phyloP scores from a whole-genome alignment of 2,113 vertebrate species.

The Accipiter cooperii region DNA sequence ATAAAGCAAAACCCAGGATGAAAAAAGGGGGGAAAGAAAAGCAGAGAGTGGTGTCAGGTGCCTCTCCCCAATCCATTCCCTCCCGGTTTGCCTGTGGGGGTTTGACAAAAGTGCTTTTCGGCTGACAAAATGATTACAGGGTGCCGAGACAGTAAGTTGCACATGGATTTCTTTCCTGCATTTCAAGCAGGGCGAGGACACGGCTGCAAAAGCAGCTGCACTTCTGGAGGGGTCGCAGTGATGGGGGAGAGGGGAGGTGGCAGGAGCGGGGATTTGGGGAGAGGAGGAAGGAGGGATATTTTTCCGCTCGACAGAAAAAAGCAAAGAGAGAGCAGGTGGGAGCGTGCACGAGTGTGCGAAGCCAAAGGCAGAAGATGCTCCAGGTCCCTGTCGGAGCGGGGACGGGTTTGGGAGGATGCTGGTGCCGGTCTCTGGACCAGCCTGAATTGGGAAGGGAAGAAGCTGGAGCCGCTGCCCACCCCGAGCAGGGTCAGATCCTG shows the following conservation, averaged over 20 bases:
- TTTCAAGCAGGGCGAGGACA: not conserved
- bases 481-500: not conserved
- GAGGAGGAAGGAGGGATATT: too few relatives aligned
- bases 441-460: not conserved
- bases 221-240: not conserved
- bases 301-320: too few relatives aligned
- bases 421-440: not conserved
- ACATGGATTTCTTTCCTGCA: not conserved
- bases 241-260: not conserved
- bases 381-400: not conserved
- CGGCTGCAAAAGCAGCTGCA: constrained; percentile 24
- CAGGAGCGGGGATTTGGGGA: too few relatives aligned
- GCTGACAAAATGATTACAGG: constrained; percentile 59
- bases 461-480: not conserved
- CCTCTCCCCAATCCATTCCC: not conserved
- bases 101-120: constrained; percentile 33
- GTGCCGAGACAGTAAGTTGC: constrained; percentile 13
- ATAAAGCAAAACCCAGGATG: not conserved
- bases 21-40: not conserved
- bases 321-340: too few relatives aligned
- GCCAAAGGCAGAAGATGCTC: not conserved
- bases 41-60: not conserved
- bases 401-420: not conserved
- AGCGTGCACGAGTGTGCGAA: accelerated
- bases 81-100: not conserved